Percentiles rank a stretch among this genome's conserved stretches.
Evolutionary conservation across 37 sponge, comb jelly and placozoan genomes (phyloP).

Genomic region (Theonella swinhoei): DNA sequence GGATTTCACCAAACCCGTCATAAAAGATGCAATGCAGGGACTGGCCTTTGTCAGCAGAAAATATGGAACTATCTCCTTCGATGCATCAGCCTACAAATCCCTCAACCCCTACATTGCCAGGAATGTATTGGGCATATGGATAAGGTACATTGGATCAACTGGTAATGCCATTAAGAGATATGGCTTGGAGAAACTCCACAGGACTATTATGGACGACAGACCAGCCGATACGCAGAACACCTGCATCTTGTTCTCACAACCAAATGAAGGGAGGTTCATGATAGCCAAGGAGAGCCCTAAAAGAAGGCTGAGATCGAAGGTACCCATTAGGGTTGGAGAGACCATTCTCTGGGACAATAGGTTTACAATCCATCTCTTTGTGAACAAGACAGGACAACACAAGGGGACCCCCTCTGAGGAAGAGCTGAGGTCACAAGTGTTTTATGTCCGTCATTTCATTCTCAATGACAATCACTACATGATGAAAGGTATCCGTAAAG

Average conservation of each 20-base stretch:
- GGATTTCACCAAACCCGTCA: no score
- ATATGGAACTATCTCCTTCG: background rate
- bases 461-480: slow-evolving; percentile 16
- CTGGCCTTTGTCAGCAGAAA: slow-evolving; percentile 12
- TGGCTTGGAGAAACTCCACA: no score
- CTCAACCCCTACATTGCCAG: background rate
- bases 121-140: no score
- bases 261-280: background rate
- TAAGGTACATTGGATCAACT: no score
- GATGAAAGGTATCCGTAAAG: slow-evolving; percentile 37
- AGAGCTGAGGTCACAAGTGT: background rate
- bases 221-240: no score
- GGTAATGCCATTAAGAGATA: no score
- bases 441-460: slow-evolving; percentile 31
- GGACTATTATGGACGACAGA: no score
- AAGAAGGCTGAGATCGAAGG: no score
- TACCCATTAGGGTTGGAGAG: slow-evolving; percentile 47
- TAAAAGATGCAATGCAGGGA: background rate
- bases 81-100: slow-evolving; percentile 2
- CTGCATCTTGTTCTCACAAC: background rate
- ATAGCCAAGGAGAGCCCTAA: no score
- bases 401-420: background rate
- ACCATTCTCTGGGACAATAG: slow-evolving; percentile 64
- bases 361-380: slow-evolving; percentile 50
- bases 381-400: no score